phyloP scores from a whole-genome alignment of 1,140 invertebrate species.

The Pomacea maculata region DNA sequence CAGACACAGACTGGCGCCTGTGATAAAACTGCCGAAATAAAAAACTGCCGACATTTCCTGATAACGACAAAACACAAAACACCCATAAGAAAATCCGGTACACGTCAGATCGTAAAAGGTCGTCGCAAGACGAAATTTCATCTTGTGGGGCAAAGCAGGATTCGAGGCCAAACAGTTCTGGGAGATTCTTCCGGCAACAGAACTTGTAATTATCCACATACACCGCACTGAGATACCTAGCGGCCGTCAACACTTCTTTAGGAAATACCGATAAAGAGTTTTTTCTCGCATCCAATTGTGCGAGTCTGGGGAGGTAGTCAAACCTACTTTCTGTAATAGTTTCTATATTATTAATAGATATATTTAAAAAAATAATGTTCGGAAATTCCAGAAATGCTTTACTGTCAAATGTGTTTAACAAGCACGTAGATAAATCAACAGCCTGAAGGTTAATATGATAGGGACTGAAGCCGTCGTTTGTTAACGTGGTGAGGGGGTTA shows the following conservation, averaged over 20 bases:
- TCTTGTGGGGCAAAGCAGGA: constrained; percentile 18
- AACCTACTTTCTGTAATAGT: constrained; percentile 17
- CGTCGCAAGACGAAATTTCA: constrained; percentile 41
- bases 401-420: constrained; percentile 5
- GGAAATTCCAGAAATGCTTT: constrained; percentile 6
- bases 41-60: constrained; percentile 35
- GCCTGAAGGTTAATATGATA: not conserved
- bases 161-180: constrained; percentile 1
- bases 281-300: constrained; percentile 4
- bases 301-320: constrained; percentile 2
- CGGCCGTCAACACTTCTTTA: not conserved
- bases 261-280: constrained; percentile 24
- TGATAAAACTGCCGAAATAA: constrained; percentile 7
- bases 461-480: not conserved
- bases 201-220: constrained; percentile 28
- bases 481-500: not conserved
- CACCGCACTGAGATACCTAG: constrained; percentile 3
- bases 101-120: constrained; percentile 30
- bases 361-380: not conserved
- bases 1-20: not conserved
- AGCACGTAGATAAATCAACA: not conserved
- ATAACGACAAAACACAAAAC: constrained; percentile 25
- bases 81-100: constrained; percentile 35
- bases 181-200: constrained; percentile 33
- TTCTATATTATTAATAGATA: not conserved